Evolutionary conservation across 2,113 vertebrate species (phyloP).

Genomic region (Platichthys stellatus): DNA sequence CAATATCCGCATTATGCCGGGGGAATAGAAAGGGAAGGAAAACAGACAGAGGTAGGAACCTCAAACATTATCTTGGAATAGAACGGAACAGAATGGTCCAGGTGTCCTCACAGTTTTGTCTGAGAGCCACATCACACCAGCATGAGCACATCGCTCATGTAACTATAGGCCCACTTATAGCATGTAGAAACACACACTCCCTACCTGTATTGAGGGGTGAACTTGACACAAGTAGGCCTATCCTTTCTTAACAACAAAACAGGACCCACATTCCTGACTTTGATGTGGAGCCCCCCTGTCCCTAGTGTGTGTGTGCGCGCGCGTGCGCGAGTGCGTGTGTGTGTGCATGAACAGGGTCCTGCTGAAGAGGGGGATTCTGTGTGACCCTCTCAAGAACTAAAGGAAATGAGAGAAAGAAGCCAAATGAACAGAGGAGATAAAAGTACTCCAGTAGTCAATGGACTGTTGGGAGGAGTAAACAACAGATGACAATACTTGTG

Average conservation of each 20-base stretch:
- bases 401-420: slow-evolving; percentile 45
- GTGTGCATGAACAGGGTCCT: slow-evolving; percentile 23
- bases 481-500: slow-evolving; percentile 12
- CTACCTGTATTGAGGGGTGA: slow-evolving; percentile 22
- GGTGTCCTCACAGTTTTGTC: slow-evolving; percentile 40
- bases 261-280: slow-evolving; percentile 67
- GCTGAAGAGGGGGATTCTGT: slow-evolving; percentile 29
- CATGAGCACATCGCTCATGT: not conserved
- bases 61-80: slow-evolving; percentile 9
- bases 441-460: slow-evolving; percentile 9
- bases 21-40: not conserved
- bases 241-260: slow-evolving; percentile 45
- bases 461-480: slow-evolving; percentile 15
- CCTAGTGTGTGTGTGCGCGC: slow-evolving; percentile 5
- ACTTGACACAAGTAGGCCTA: slow-evolving; percentile 58
- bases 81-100: slow-evolving; percentile 27
- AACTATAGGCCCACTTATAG: slow-evolving; percentile 31
- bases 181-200: slow-evolving; percentile 28
- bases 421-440: slow-evolving; percentile 34
- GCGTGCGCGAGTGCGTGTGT: not conserved
- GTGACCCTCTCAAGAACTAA: slow-evolving; percentile 44
- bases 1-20: not conserved
- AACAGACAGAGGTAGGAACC: not conserved
- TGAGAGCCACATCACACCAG: slow-evolving; percentile 23
- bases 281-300: slow-evolving; percentile 53